phyloP scores from a whole-genome alignment of 2,888 invertebrate species.

The Trissoscelio sp. region DNA sequence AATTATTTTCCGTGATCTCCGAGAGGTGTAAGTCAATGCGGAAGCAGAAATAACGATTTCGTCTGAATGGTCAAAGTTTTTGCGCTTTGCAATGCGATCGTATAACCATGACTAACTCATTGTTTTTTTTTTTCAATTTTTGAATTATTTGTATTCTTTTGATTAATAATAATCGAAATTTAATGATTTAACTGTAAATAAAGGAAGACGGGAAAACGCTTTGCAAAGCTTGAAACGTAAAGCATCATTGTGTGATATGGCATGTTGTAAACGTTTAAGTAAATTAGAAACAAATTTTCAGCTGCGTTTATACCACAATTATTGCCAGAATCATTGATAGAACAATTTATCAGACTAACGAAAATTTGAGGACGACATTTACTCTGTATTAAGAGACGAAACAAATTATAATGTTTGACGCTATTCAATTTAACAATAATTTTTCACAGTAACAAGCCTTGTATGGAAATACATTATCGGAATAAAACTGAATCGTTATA shows the following conservation, averaged over 20 bases:
- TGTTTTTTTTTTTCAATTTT: not conserved
- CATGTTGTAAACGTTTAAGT: slow-evolving; percentile 32
- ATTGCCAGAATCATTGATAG: slow-evolving; percentile 9
- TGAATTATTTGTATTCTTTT: not conserved
- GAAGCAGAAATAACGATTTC: slow-evolving; percentile 19
- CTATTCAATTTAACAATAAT: slow-evolving; percentile 42
- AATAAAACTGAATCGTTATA: slow-evolving; percentile 61
- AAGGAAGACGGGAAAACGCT: slow-evolving; percentile 23
- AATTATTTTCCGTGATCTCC: slow-evolving; percentile 64
- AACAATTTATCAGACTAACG: not conserved
- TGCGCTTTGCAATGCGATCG: slow-evolving; percentile 43
- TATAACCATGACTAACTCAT: slow-evolving; percentile 25
- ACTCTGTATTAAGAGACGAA: not conserved
- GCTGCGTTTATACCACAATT: slow-evolving; percentile 2
- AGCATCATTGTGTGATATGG: slow-evolving; percentile 43
- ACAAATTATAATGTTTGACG: slow-evolving; percentile 43
- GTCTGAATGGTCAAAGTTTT: not conserved
- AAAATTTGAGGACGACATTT: not conserved
- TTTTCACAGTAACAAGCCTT: slow-evolving; percentile 59
- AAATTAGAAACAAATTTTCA: slow-evolving; percentile 15
- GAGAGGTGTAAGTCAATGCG: slow-evolving; percentile 26
- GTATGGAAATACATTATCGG: slow-evolving; percentile 43
- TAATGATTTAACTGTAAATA: not conserved
- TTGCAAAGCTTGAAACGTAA: slow-evolving; percentile 43
- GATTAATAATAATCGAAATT: slow-evolving; percentile 7